Percentiles rank a stretch among this genome's conserved stretches.
Evolutionary conservation across 2,888 invertebrate genomes (phyloP).

Genomic region (Rhagonycha lutea): DNA sequence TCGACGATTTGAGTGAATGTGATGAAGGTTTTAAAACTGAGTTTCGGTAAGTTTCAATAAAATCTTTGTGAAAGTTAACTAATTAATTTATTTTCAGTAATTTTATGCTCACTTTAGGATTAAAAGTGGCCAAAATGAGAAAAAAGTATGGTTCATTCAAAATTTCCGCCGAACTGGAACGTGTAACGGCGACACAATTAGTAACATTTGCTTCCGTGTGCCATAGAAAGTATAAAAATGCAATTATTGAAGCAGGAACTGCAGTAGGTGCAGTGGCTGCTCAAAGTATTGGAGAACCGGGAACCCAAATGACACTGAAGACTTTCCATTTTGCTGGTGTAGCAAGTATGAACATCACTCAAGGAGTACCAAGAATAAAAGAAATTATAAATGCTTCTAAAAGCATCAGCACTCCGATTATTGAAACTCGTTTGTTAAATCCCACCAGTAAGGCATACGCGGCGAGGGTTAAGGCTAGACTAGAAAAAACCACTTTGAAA

Average conservation of each 20-base stretch:
- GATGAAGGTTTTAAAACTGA: slow-evolving; percentile 77
- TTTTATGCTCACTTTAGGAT: slow-evolving; percentile 52
- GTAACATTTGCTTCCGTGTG: slow-evolving; percentile 79
- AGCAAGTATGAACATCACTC: slow-evolving; percentile 98
- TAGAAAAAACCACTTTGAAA: slow-evolving; percentile 93
- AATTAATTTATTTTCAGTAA: slow-evolving; percentile 42
- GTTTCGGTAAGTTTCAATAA: slow-evolving; percentile 64
- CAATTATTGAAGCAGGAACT: slow-evolving; percentile 90
- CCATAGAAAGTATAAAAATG: slow-evolving; percentile 85
- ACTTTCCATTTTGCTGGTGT: slow-evolving; percentile 99
- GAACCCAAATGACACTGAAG: slow-evolving; percentile 99
- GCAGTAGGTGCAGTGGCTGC: slow-evolving; percentile 98
- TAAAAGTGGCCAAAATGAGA: slow-evolving; percentile 50
- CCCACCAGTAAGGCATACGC: slow-evolving; percentile 85
- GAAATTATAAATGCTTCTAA: slow-evolving; percentile 98
- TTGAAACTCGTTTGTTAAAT: slow-evolving; percentile 81
- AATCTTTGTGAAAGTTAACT: not conserved
- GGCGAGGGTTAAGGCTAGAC: slow-evolving; percentile 86
- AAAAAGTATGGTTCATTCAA: slow-evolving; percentile 47
- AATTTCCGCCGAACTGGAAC: slow-evolving; percentile 57
- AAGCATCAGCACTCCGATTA: slow-evolving; percentile 95
- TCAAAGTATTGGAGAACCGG: slow-evolving; percentile 98
- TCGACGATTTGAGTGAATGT: slow-evolving; percentile 61
- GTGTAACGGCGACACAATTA: slow-evolving; percentile 58
- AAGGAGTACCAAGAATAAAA: slow-evolving; percentile 85